Evolutionary conservation across 2,797 vertebrate species (phyloP), one percentile per base, ranked within the genome.

Genomic region (Xyrichtys novacula): DNA sequence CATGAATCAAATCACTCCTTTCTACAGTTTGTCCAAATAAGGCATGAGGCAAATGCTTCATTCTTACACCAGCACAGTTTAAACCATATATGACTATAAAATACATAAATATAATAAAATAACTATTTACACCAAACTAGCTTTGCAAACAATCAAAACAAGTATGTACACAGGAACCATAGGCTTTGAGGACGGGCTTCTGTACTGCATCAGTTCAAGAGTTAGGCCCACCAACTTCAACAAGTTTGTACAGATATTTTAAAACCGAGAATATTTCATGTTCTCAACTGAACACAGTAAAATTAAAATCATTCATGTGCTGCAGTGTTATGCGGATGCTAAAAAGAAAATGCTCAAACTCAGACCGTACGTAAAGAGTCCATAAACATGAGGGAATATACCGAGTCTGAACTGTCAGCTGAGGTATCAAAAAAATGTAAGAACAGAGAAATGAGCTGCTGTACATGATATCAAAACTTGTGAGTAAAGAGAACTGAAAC

Each of bases 51-150:
- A 88, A 79, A 65, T 1, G 16, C 63, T 72, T 85, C 64, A 78
- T 85, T 84, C 69, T 88, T 55, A 16, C 88, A 81, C 71, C 76
- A 82, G 39, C 76, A 52, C 60, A 71, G 29, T 75, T 87, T 67
- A 50, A 78, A 84, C 78, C 47, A 71, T 36, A 42, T 54, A 79
- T 69, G 75, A 85, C 84, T 88, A 85, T 71, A 92, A 92, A 94
- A 91, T 83, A 88, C 88, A 93, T 87, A 89, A 92, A 91, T 88
- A 91, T 86, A 77, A 83, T 87, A 91, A 93, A 91, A 92, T 85
- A 80, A 85, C 67, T 81, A 91, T 91, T 88, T 92, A 92, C 89
- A 93, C 85, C 73, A 64, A 63, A 88, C 65, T 75, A 78, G 50
- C 72, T 84, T 78, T 71, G 52, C 67, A 77, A 89, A 91, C 78